Base-by-base conservation (phyloP, 1,140 invertebrate species). In the Drosophila pallidifrons region DNA sequence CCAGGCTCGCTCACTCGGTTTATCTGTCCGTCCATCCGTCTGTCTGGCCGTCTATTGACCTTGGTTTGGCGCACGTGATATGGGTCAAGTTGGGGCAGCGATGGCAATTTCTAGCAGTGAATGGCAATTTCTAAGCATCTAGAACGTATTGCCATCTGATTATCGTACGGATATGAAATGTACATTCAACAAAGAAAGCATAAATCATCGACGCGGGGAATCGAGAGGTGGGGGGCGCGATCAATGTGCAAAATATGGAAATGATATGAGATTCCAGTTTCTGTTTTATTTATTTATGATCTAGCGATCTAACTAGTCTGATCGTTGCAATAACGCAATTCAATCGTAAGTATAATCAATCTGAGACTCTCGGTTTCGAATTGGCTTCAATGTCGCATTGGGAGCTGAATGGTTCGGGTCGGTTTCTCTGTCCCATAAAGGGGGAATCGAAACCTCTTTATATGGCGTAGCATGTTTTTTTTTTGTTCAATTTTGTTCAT, bases 321-420 rank as follows among this genome's bases (percentile, higher is more conserved):
- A 4, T 43, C n/a, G 41, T 43, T 43, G 41, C 4, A 43, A 43
- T 43, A 13, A n/a, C 41, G 32, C 8, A 35, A 35, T 10, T 43
- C 11, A 41, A 41, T 10, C 3, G 8, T 41, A 25, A 68, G 66
- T 66, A 65, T 32, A 54, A 70, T 75, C 45, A 45, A 61, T 63
- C 52, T 30, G 25, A 45, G n/a, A 46, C 20, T 63, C 20, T 57
- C 30, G n/a, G 1, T n/a, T 30, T 28, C 20, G 58, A 55, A 75
- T 51, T 45, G 54, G 13, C 57, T 75, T 77, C 77, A 88, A 87
- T 87, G 82, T 82, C 83, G 88, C n/a, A 83, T 82, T 80, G 88
- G 10, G 13, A 43, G 41, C 41, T 43, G 41, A 43, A 43, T 43
- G 41, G 35, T 32, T 32, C 30, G 30, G 30, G 30, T 25, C 30